Percentiles rank a stretch among this genome's conserved stretches.
Evolutionary conservation across 2,888 invertebrate genomes (phyloP).

Genomic region (Coelopa pilipes): DNA sequence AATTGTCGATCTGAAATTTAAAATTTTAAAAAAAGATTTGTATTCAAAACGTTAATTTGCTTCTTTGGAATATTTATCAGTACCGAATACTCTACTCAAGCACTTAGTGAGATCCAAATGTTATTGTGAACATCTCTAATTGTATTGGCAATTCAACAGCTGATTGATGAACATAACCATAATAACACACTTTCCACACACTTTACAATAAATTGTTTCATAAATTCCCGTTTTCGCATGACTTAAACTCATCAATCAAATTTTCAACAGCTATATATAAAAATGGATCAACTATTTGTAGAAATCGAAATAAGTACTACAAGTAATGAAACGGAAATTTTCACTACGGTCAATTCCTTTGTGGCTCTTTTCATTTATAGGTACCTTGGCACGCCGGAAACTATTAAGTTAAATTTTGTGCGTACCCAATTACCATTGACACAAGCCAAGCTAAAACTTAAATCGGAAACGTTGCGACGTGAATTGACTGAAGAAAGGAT

Average conservation of each 20-base stretch:
- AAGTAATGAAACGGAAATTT: constrained; percentile 57
- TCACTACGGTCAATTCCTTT: constrained; percentile 73
- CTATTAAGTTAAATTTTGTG: constrained; percentile 67
- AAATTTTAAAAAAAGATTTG: too few relatives aligned
- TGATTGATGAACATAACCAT: background rate
- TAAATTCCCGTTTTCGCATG: too few relatives aligned
- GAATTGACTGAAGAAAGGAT: constrained; percentile 60
- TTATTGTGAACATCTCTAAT: too few relatives aligned
- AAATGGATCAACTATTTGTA: constrained; percentile 63
- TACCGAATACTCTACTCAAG: too few relatives aligned
- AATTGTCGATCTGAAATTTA: too few relatives aligned
- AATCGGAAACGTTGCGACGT: constrained; percentile 53
- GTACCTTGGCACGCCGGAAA: constrained; percentile 69
- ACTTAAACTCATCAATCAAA: too few relatives aligned
- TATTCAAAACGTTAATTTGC: too few relatives aligned
- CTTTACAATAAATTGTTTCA: background rate
- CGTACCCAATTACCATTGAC: constrained; percentile 44
- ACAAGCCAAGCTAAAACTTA: constrained; percentile 51
- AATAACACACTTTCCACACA: background rate
- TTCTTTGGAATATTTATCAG: too few relatives aligned
- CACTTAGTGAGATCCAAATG: too few relatives aligned
- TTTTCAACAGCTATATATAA: background rate
- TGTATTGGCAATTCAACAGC: background rate
- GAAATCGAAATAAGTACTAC: constrained; percentile 61
- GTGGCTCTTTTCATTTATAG: constrained; percentile 73